Evolutionary conservation across 2,797 vertebrate species (phyloP), one percentile per base, ranked within the genome.

Genomic region (Enteromius paludinosus): DNA sequence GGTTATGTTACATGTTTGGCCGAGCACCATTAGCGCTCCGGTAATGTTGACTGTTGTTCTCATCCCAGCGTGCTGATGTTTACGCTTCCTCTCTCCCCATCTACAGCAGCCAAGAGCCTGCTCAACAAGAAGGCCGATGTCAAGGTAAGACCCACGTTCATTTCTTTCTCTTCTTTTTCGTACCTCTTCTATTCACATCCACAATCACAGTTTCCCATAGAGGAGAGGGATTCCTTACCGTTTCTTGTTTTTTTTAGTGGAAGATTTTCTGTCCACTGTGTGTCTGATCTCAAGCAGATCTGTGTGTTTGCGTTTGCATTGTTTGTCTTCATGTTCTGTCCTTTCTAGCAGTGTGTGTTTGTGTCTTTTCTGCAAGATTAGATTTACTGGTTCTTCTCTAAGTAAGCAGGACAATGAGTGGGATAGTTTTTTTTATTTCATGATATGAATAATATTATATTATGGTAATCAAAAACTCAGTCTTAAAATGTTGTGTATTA

Each of bases 121-220:
- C 94, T 95, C 87, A 95, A 94, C 92, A 95, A 95, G 92, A 95
- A 95, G 92, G 91, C 93, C 30, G 95, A 95, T 68, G 93, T 93
- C 89, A 95, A 95, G 93, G 95, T 95, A 90, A 91, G 93, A 28
- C 61, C 12, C 41, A 4, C 7, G 18, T 76, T 17, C 11, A 18
- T 68, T 20, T 54, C 17, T 7, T 33, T 56, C 11, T 45, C 11
- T 10, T 33, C 20, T 72, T 56, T 11, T 56, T 56, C 45, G 20
- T 30, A n/a, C 3, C 18, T 8, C 47, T 59, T 70, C 49, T 59
- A 5, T 20, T 38, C 33, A 12, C 35, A 8, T 45, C 15, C 2
- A 4, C 12, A 52, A 52, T 14, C 25, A 17, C 25, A 30, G 28
- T 72, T 54, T 35, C 28, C n/a, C 18, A 1, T 4, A 35, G 70